Conservation (phyloP, 2,113 vertebrate genomes). For the Ctenomys sociabilis region DNA sequence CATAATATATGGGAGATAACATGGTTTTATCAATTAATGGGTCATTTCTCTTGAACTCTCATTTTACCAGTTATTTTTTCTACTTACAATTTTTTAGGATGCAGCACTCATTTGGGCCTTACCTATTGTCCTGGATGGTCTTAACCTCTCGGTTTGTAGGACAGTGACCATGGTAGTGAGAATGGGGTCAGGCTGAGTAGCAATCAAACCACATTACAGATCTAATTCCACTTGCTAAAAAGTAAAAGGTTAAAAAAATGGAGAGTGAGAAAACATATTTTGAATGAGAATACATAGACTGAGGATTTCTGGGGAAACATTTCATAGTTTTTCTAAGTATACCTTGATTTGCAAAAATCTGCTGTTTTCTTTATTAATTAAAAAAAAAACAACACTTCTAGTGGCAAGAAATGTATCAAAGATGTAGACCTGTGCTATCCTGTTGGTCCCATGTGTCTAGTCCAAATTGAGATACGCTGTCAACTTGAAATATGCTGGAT, state of each 20-base stretch:
- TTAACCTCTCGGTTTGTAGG: background rate
- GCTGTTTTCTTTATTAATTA: background rate
- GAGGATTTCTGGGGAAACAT: background rate
- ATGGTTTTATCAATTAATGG: background rate
- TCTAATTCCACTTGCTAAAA: conserved; percentile 2
- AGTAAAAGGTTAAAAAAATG: background rate
- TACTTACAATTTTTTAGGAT: background rate
- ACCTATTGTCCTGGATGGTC: background rate
- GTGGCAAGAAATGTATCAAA: background rate
- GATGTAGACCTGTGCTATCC: background rate
- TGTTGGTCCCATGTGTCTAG: background rate
- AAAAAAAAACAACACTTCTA: background rate
- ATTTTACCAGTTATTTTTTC: background rate
- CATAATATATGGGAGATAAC: background rate
- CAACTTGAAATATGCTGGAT: conserved; percentile 7
- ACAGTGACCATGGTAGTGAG: background rate
- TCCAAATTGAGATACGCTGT: background rate
- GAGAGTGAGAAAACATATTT: background rate
- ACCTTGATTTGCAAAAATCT: background rate
- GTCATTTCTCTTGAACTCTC: background rate
- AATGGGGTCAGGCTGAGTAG: background rate
- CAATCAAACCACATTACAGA: background rate
- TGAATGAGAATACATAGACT: conserved; percentile 11
- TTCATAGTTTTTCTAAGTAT: conserved; percentile 5
- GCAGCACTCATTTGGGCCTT: conserved; percentile 5